Percentiles rank a stretch among this genome's conserved stretches.
These are phyloP conservation scores for Electrophaes corylata DNA, from an alignment of 2,888 invertebrate species.

Conservation along the genomic window DNA sequence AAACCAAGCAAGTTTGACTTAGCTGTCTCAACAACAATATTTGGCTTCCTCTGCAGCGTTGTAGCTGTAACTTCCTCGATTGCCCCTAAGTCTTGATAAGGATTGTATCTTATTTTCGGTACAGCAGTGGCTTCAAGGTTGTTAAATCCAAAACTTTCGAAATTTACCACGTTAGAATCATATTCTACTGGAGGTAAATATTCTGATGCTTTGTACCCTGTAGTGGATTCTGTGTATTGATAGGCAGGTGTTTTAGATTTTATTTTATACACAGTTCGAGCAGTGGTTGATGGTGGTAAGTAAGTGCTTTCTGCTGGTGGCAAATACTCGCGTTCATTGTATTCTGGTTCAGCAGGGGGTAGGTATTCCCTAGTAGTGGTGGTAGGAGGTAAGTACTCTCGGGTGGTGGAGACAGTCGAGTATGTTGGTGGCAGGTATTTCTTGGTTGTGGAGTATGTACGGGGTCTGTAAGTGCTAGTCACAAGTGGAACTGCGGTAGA, in stretches of 20 bases:
- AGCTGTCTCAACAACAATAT: slow-evolving; percentile 72
- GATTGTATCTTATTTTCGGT: slow-evolving; percentile 58
- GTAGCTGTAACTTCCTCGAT: slow-evolving; percentile 47
- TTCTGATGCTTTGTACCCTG: slow-evolving; percentile 60
- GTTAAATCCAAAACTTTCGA: slow-evolving; percentile 59
- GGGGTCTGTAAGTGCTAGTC: slow-evolving; percentile 61
- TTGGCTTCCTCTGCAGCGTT: slow-evolving; percentile 65
- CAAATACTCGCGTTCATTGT: slow-evolving; percentile 20
- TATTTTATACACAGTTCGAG: slow-evolving; percentile 47
- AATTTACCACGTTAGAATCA: slow-evolving; percentile 49
- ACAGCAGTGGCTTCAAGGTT: slow-evolving; percentile 48
- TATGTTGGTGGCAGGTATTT: slow-evolving; percentile 30
- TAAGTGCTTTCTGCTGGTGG: slow-evolving; percentile 43
- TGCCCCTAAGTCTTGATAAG: slow-evolving; percentile 55
- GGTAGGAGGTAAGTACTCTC: slow-evolving; percentile 43
- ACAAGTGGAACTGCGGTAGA: slow-evolving; percentile 54
- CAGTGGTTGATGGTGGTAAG: slow-evolving; percentile 54
- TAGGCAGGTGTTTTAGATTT: slow-evolving; percentile 60
- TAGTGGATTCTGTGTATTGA: slow-evolving; percentile 56
- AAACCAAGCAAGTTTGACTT: slow-evolving; percentile 75
- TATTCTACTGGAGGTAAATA: slow-evolving; percentile 62
- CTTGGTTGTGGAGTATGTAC: slow-evolving; percentile 54
- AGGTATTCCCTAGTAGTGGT: slow-evolving; percentile 33
- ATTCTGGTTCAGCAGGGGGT: slow-evolving; percentile 40
- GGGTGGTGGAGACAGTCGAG: slow-evolving; percentile 36